A percentile compares a stretch with the other conserved stretches of the same genome.
Evolutionary conservation across 1,140 invertebrate species (phyloP).

Genomic region (Colletes gigas): DNA sequence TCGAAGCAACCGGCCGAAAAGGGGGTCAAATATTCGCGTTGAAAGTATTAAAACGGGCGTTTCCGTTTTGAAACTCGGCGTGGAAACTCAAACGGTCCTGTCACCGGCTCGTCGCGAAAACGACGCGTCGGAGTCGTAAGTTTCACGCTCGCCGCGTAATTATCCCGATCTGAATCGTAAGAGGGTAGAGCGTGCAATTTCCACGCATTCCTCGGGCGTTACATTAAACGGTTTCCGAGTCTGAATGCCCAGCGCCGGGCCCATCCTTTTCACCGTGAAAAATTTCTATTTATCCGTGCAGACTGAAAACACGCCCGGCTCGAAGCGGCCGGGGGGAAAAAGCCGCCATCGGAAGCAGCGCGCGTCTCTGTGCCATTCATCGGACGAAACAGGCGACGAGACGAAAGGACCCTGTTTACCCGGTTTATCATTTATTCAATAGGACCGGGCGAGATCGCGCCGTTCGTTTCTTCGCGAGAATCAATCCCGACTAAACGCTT

Average conservation of each 20-base stretch:
- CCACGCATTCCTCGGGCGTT: conserved; percentile 38
- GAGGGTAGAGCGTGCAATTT: conserved; percentile 28
- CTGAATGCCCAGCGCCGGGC: conserved; percentile 25
- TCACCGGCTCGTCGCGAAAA: background rate
- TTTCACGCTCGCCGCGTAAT: conserved; percentile 24
- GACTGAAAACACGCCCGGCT: conserved; percentile 10
- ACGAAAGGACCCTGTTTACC: conserved; percentile 36
- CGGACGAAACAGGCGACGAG: conserved; percentile 30
- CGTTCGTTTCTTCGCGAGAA: background rate
- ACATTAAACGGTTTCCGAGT: conserved; percentile 43
- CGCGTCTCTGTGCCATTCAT: conserved; percentile 41
- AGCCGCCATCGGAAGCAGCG: background rate
- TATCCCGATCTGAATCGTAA: conserved; percentile 38
- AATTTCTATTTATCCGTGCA: conserved; percentile 52
- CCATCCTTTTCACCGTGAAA: conserved; percentile 42
- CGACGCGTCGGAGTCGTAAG: background rate
- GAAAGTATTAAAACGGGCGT: no score
- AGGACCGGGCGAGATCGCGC: background rate
- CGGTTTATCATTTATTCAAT: conserved; percentile 58
- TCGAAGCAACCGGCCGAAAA: no score
- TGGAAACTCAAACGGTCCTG: no score
- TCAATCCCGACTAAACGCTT: background rate
- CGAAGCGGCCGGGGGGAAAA: background rate
- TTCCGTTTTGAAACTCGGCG: no score
- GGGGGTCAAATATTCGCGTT: no score